A percentile compares a stretch with the other conserved stretches of the same genome.
phyloP scores from a whole-genome alignment of 2,888 invertebrate genomes.

The Zaprionus bogoriensis region DNA sequence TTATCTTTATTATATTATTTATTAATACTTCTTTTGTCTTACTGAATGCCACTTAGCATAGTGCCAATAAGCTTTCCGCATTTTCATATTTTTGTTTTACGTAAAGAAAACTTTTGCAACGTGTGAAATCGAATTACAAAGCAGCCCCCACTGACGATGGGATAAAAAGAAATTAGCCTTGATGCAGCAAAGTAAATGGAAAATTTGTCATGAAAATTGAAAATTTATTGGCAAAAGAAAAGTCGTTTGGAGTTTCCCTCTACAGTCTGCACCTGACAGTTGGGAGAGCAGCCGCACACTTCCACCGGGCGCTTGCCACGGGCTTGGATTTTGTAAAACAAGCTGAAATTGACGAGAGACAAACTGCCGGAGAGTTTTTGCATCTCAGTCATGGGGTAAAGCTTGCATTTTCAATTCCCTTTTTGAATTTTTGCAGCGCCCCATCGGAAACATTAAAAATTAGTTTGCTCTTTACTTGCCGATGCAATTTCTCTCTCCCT shows the following conservation, averaged over 20 bases:
- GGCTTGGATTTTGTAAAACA: not conserved
- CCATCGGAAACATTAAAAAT: conserved; percentile 49
- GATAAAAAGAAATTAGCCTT: conserved; percentile 44
- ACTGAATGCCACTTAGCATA: not conserved
- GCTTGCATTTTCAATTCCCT: conserved; percentile 7
- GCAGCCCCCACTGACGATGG: not conserved
- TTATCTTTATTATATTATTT: not conserved
- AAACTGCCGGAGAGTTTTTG: conserved; percentile 4
- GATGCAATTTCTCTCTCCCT: conserved; percentile 21
- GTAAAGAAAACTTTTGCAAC: conserved; percentile 22
- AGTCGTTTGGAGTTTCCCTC: conserved; percentile 31
- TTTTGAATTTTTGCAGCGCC: conserved; percentile 5
- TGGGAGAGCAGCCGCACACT: conserved; percentile 6
- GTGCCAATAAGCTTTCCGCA: too few relatives aligned
- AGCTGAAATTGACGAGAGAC: conserved; percentile 9
- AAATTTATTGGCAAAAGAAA: conserved; percentile 58
- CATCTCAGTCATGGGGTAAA: not conserved
- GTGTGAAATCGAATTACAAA: conserved; percentile 21
- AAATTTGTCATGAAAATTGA: conserved; percentile 57
- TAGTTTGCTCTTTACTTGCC: conserved; percentile 51
- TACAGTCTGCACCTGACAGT: conserved; percentile 20
- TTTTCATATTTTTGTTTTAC: conserved; percentile 8
- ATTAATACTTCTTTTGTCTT: not conserved
- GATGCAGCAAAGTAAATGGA: conserved; percentile 54
- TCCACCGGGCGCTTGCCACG: not conserved